Evolutionary conservation across 2,888 invertebrate species (phyloP).

Genomic region (Phalera bucephala): DNA sequence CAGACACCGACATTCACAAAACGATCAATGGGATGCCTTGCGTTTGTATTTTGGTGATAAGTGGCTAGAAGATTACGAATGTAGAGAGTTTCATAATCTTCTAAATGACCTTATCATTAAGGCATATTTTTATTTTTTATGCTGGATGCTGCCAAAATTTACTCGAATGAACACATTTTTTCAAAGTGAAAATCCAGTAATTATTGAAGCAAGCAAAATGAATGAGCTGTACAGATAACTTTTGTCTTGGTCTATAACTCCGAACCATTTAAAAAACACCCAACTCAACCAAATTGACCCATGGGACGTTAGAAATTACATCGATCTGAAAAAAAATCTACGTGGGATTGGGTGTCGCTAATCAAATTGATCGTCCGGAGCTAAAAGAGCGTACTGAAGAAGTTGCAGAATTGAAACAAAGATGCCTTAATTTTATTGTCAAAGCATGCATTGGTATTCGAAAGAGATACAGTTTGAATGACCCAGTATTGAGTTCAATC

Average conservation of each 20-base stretch:
- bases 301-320: slow-evolving; percentile 1
- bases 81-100: slow-evolving; percentile 3
- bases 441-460: slow-evolving; percentile 2
- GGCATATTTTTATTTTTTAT: slow-evolving; percentile 7
- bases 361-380: not conserved
- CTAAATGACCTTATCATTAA: slow-evolving; percentile 6
- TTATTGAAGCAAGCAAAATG: slow-evolving; percentile 8
- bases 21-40: slow-evolving; percentile 23
- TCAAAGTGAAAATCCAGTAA: slow-evolving; percentile 7
- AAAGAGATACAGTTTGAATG: slow-evolving; percentile 4
- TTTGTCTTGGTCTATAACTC: slow-evolving; percentile 1
- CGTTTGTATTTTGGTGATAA: slow-evolving; percentile 13
- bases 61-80: slow-evolving; percentile 7
- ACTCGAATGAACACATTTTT: slow-evolving; percentile 3
- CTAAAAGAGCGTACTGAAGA: slow-evolving; percentile 1
- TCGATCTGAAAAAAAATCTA: slow-evolving; percentile 2
- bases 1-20: slow-evolving; percentile 1
- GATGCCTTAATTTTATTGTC: not conserved
- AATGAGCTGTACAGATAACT: slow-evolving; percentile 6
- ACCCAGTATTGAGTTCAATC: slow-evolving; percentile 1
- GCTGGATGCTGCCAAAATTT: slow-evolving; percentile 6
- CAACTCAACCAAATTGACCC: slow-evolving; percentile 3
- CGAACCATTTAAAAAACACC: slow-evolving; percentile 3
- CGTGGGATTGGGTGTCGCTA: slow-evolving; percentile 3
- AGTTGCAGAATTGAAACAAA: slow-evolving; percentile 2